Base-by-base conservation (phyloP, 2,888 invertebrate species). In the Cosmorhoe ocellata region DNA sequence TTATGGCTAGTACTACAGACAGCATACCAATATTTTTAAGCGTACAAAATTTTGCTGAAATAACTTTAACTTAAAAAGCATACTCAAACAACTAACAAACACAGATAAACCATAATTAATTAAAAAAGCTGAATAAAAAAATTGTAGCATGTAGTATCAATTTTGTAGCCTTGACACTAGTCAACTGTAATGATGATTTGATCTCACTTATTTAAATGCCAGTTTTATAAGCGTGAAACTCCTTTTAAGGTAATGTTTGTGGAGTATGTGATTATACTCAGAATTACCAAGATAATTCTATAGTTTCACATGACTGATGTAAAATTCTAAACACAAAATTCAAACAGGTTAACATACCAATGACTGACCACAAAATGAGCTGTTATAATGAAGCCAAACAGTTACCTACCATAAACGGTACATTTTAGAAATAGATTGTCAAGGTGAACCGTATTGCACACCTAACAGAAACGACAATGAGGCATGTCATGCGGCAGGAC, bases 401-500 rank as follows among this genome's bases (percentile, higher is more conserved):
- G 33, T 26, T 24, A 37, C 12, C 24, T 26, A 42, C 32, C 32
- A 33, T 42, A 42, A 42, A 42, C 33, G 42, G 38, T 41, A 44
- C 24, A 34, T 44, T 56, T 56, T 47, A 61, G 56, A 59, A 67
- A 64, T 59, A 62, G 59, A 64, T 64, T 63, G 59, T 59, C 74
- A 77, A 78, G 74, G 74, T 71, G 71, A 78, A 67, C 61, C 50
- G 38, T 55, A 59, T 39, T 44, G 51, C 63, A 60, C 63, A 64
- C 61, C 64, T 67, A 61, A 58, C 56, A 41, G 56, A 51, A 58
- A 34, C 34, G 62, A 66, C 69, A 67, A 64, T 65, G 66, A 61
- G 61, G 66, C 66, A 64, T 70, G 74, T 71, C 73, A 74, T 67
- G 64, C 66, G 63, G 47, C 42, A 63, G 74, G 71, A 85, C 85